Conservation (phyloP, 2,797 vertebrate genomes). For the Ceryle rudis region DNA sequence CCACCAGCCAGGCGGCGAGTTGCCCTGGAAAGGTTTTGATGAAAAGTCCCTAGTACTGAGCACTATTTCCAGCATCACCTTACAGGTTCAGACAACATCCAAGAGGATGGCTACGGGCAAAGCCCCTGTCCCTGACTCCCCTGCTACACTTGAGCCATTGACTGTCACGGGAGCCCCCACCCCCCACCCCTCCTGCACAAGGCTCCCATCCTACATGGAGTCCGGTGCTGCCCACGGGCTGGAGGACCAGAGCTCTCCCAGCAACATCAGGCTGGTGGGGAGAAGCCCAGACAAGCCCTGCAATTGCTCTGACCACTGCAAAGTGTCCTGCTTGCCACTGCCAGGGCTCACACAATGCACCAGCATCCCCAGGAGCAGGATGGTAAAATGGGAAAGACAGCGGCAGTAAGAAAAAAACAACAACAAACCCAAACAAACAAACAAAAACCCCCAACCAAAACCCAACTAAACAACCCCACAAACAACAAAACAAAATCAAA, state of each 20-base stretch:
- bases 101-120: background rate
- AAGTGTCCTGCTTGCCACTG: background rate
- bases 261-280: background rate
- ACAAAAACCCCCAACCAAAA: too few species aligned
- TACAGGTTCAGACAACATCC: background rate
- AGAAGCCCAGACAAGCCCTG: background rate
- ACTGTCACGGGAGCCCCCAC: background rate
- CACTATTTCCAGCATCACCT: background rate
- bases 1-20: fast-evolving
- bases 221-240: fast-evolving
- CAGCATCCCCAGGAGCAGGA: background rate
- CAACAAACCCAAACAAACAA: background rate
- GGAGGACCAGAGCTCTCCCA: background rate
- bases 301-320: background rate
- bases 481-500: background rate
- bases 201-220: fast-evolving
- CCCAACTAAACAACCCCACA: background rate
- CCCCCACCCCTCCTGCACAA: background rate
- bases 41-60: background rate
- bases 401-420: background rate
- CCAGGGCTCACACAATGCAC: background rate
- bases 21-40: background rate
- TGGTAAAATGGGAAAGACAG: background rate
- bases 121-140: background rate
- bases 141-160: fast-evolving